Percentiles rank a stretch among this genome's conserved stretches.
Conservation (phyloP, 2,113 vertebrate genomes). For the Oophaga pumilio region DNA sequence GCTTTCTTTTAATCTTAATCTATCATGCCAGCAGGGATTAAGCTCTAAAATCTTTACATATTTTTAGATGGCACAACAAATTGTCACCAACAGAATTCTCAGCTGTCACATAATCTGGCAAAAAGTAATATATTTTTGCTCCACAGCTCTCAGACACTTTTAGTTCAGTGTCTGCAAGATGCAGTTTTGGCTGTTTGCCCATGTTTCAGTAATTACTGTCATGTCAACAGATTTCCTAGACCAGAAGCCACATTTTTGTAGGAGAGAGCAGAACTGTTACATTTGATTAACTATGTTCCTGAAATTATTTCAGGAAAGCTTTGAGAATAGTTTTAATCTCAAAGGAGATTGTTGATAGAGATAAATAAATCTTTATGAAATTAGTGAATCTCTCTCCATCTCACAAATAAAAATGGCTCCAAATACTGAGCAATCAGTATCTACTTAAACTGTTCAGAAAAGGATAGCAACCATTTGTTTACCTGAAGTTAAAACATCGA, state of each 20-base stretch:
- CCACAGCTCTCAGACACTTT: constrained; percentile 42
- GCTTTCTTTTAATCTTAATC: constrained; percentile 9
- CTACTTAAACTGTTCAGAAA: background rate
- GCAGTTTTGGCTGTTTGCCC: constrained; percentile 35
- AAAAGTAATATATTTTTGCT: constrained; percentile 38
- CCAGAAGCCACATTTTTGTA: constrained; percentile 43
- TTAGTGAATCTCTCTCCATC: constrained; percentile 23
- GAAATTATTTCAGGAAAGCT: constrained; percentile 41
- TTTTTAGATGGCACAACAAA: constrained; percentile 40
- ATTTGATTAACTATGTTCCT: constrained; percentile 44
- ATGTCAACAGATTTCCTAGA: constrained; percentile 45
- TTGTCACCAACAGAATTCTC: constrained; percentile 42
- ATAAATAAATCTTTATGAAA: constrained; percentile 39
- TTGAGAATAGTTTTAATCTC: constrained; percentile 43
- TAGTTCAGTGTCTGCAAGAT: constrained; percentile 43
- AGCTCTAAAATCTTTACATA: constrained; percentile 29
- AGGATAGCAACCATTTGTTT: constrained; percentile 1
- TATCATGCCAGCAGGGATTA: background rate
- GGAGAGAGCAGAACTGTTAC: constrained; percentile 43
- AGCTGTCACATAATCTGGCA: constrained; percentile 42
- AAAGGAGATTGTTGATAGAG: constrained; percentile 35
- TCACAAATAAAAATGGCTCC: constrained; percentile 23
- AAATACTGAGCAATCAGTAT: background rate
- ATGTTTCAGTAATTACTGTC: constrained; percentile 45
- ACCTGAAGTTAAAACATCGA: background rate